A percentile compares a stretch with the other conserved stretches of the same genome.
These are phyloP conservation scores for Cliona cf. orientalis DNA, from an alignment of 37 sponge, comb jelly and placozoan species.

Conservation along the genomic window DNA sequence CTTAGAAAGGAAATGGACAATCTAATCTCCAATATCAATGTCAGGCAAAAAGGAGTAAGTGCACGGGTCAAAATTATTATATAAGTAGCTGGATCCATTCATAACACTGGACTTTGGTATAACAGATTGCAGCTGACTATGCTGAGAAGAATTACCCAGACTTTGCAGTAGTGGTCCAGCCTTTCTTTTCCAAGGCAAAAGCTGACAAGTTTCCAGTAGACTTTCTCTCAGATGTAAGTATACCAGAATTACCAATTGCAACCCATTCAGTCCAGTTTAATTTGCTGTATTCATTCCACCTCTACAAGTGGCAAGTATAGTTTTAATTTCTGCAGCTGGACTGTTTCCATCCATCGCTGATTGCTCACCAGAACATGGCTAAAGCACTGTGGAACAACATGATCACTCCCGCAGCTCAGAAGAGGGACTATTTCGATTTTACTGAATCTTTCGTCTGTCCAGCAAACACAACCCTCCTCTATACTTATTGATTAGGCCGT, in stretches of 20 bases:
- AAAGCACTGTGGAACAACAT: slow-evolving; percentile 87
- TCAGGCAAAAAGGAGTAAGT: slow-evolving; percentile 50
- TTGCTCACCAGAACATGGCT: slow-evolving; percentile 78
- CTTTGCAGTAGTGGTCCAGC: slow-evolving; percentile 82
- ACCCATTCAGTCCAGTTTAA: background rate
- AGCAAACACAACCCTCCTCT: slow-evolving; percentile 63
- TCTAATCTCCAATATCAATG: slow-evolving; percentile 49
- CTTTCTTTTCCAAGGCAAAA: slow-evolving; percentile 50
- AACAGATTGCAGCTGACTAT: slow-evolving; percentile 49
- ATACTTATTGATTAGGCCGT: slow-evolving; percentile 74
- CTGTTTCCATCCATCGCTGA: slow-evolving; percentile 85
- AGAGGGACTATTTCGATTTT: slow-evolving; percentile 58
- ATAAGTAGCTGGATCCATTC: background rate
- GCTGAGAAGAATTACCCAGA: slow-evolving; percentile 56
- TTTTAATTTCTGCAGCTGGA: slow-evolving; percentile 59
- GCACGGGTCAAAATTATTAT: background rate
- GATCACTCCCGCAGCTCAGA: slow-evolving; percentile 76
- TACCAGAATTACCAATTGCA: too few species aligned
- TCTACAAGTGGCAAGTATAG: too few species aligned
- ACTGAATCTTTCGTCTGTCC: slow-evolving; percentile 65
- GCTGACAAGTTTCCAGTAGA: slow-evolving; percentile 57
- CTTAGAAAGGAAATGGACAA: slow-evolving; percentile 59
- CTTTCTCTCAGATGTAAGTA: slow-evolving; percentile 70
- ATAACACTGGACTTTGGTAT: background rate
- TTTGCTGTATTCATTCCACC: too few species aligned